Percentiles rank a stretch among this genome's conserved stretches.
phyloP scores from a whole-genome alignment of 1,140 invertebrate genomes.

The Mylabris phalerata region DNA sequence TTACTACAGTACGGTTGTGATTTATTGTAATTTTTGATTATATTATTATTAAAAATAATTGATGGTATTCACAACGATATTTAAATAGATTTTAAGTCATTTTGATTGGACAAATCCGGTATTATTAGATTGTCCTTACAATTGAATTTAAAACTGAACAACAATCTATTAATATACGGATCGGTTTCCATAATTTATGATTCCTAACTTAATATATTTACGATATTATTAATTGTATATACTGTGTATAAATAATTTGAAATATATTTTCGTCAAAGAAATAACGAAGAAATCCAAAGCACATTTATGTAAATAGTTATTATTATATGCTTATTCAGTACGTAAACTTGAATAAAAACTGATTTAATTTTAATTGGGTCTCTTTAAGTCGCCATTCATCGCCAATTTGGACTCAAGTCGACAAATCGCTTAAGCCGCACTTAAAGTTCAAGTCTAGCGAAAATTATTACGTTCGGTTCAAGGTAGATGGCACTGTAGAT shows the following conservation, averaged over 20 bases:
- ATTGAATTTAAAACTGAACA: no score
- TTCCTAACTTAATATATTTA: slow-evolving; percentile 16
- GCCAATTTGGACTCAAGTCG: no score
- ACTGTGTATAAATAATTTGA: slow-evolving; percentile 29
- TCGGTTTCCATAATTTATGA: slow-evolving; percentile 9
- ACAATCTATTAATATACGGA: no score
- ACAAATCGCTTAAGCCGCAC: no score
- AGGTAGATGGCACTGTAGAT: no score
- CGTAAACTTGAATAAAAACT: slow-evolving; percentile 24
- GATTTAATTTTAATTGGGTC: slow-evolving; percentile 21
- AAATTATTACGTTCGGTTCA: not conserved
- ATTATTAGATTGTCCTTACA: not conserved
- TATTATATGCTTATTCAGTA: slow-evolving; percentile 26
- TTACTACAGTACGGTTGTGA: slow-evolving; percentile 9
- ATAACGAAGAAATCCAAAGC: slow-evolving; percentile 21
- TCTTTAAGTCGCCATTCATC: not conserved
- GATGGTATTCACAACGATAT: slow-evolving; percentile 16
- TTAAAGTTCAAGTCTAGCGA: not conserved
- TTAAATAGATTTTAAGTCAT: slow-evolving; percentile 11
- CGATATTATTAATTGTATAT: slow-evolving; percentile 23
- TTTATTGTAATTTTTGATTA: slow-evolving; percentile 7
- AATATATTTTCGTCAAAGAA: slow-evolving; percentile 28
- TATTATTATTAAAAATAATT: slow-evolving; percentile 9
- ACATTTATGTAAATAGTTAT: slow-evolving; percentile 29
- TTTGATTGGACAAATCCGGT: slow-evolving; percentile 9